Base-by-base conservation (phyloP, 1,140 invertebrate species). In the Orius laevigatus region DNA sequence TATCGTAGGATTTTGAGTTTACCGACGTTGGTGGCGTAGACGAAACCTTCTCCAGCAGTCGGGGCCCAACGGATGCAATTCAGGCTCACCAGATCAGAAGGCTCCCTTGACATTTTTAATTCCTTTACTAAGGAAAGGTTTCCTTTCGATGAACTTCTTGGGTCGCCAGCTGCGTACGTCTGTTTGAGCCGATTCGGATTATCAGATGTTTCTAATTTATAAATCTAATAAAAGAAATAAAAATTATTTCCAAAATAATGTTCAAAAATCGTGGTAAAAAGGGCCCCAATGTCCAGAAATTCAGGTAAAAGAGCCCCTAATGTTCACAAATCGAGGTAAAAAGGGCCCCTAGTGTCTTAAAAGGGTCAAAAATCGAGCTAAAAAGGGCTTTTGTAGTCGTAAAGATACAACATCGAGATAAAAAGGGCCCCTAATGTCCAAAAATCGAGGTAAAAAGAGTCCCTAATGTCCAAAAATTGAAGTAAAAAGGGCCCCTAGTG, bases 41-140 rank as follows among this genome's bases (percentile, higher is more conserved):
- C 79, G 43, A 89, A 70, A 1, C 84, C 85, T 60, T 85, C 79
- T 0, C 86, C 85, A 10, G 83, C 72, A 19, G 75, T 71, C 0
- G 84, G 84, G 12, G 82, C 70, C 84, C 84, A 90, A 44, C 81
- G 68, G 25, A 87, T 81, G 55, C 83, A 87, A 67, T 89, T 90
- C 8, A 89, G 67, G 61, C 78, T 84, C 3, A 12, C n/a, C 46
- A 73, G 76, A 45, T 67, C 73, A 16, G 71, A 56, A 32, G 70
- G 59, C 65, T 81, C 68, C 3, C 60, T 55, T 60, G 68, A 70
- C 46, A 66, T 76, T 52, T 78, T 71, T 11, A 82, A 61, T 55
- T 76, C 73, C 34, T 72, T 63, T 10, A 79, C 58, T 33, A 73
- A 63, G 41, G 73, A 63, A 55, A 78, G 67, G 42, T 64, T 65